These are phyloP conservation scores for Polia nebulosa DNA, from an alignment of 2,888 invertebrate species.

Conservation along the genomic window DNA sequence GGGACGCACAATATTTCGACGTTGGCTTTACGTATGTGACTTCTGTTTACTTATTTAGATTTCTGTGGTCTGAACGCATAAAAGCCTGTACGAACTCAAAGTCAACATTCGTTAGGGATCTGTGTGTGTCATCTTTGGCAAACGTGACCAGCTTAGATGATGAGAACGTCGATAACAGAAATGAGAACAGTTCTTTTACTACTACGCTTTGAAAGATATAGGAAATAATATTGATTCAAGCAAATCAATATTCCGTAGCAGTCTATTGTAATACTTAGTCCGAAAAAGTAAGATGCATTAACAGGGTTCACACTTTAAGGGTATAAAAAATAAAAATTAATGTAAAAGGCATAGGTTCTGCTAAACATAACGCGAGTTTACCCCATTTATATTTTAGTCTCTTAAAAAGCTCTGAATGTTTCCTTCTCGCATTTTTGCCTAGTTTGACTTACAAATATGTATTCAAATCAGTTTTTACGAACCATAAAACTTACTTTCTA, in stretches of 20 bases:
- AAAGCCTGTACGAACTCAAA: conserved; percentile 71
- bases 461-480: too few species aligned
- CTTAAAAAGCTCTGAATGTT: neutral
- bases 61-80: conserved; percentile 55
- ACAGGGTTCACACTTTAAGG: too few species aligned
- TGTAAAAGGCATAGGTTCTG: conserved; percentile 1
- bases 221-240: neutral
- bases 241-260: neutral
- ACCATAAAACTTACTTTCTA: too few species aligned
- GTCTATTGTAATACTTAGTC: neutral
- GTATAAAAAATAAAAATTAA: too few species aligned
- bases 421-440: too few species aligned
- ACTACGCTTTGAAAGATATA: conserved; percentile 1
- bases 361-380: neutral
- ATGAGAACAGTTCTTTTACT: conserved; percentile 47
- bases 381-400: neutral
- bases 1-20: neutral
- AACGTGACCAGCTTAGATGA: conserved; percentile 80
- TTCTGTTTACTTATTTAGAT: conserved; percentile 54
- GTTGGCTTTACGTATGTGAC: conserved; percentile 7
- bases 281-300: too few species aligned
- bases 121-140: conserved; percentile 82
- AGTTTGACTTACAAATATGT: too few species aligned
- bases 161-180: conserved; percentile 53
- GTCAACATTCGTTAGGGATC: conserved; percentile 87